Base-by-base conservation (phyloP, 1,140 invertebrate species). In the Dysdera silvatica region DNA sequence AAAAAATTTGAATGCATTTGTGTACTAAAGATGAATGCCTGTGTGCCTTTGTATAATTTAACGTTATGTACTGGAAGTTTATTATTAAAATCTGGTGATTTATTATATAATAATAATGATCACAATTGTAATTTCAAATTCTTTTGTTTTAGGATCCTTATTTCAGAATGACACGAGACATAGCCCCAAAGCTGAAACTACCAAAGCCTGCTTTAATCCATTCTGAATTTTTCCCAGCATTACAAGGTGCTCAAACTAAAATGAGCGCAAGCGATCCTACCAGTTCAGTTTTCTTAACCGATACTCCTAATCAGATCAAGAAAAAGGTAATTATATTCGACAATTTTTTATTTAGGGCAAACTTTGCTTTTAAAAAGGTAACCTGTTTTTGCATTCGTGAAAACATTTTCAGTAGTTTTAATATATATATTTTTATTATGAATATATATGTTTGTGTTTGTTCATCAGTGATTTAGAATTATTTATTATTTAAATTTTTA, bases 161-260 rank as follows among this genome's bases (percentile, higher is more conserved):
- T 77, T 99, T 99, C 77, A 82, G 96, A 58, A 97, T 99, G 95
- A 95, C 93, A 0, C 82, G 96, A 61, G 96, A 99, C 78, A 92
- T 98, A 20, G 91, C 95, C 0, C 94, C 95, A 0, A 84, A 84
- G 59, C 77, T 99, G 14, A 88, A 87, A 23, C 85, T 82, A 72
- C 84, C 83, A 0, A 99, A 99, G 75, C 97, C 96, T n/a, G 87
- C 95, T 0, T 75, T 99, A 0, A 74, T 99, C 0, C 95, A 98
- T 77, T 94, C 93, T 0, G 83, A 82, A 31, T 99, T 99, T 77
- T 91, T 99, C 69, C 96, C 96, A 0, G 91, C 96, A 1, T 74
- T 99, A 23, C 92, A 97, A 79, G 96, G 96, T 1, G 89, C 93
- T 0, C 87, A 94, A 72, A 94, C 91, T 23, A 99, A 99, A 81